A percentile compares a stretch with the other conserved stretches of the same genome.
Conservation (phyloP, 2,113 vertebrate species). For the Choloepus hoffmanni region DNA sequence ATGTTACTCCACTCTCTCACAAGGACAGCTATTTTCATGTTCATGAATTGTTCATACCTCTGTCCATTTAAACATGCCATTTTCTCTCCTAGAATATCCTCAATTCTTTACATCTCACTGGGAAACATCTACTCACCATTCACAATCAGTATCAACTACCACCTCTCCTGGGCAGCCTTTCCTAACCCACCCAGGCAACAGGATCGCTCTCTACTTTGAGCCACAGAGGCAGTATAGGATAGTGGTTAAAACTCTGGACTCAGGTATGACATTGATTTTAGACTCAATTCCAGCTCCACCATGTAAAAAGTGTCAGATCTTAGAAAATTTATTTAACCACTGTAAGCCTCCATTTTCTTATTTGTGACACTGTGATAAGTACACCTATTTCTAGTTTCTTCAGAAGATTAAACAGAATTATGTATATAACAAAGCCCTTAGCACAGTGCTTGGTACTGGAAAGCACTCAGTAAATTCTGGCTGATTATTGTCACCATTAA, state of each 20-base stretch:
- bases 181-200: neutral
- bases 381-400: neutral
- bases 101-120: neutral
- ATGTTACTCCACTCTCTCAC: neutral
- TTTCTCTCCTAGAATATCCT: neutral
- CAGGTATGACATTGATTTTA: neutral
- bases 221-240: fast-evolving
- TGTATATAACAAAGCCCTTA: fast-evolving
- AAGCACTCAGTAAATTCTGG: neutral
- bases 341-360: neutral
- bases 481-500: neutral
- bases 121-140: neutral
- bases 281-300: neutral
- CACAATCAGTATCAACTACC: neutral
- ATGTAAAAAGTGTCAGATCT: neutral
- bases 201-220: neutral
- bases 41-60: neutral
- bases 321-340: neutral
- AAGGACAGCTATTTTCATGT: neutral
- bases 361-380: neutral
- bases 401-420: neutral
- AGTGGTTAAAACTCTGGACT: neutral
- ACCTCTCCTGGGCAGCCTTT: neutral
- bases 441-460: neutral
- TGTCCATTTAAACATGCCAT: neutral